phyloP scores from a whole-genome alignment of 2,888 invertebrate genomes.

The Drosophila leonis region DNA sequence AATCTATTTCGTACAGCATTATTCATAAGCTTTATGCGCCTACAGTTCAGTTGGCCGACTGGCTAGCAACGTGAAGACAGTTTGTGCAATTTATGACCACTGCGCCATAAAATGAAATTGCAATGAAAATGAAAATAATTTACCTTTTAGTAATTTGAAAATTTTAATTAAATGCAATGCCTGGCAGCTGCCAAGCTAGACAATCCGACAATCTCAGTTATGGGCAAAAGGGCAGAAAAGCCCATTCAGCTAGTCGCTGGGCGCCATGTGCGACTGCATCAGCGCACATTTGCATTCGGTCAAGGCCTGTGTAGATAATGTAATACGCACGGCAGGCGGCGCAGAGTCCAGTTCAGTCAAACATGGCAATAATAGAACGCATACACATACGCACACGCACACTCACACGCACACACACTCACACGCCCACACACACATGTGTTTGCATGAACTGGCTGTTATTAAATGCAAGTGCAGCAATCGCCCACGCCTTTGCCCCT shows the following conservation, averaged over 20 bases:
- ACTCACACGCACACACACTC: slow-evolving; percentile 3
- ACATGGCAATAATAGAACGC: slow-evolving; percentile 44
- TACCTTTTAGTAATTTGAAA: slow-evolving; percentile 70
- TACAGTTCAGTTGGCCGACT: slow-evolving; percentile 5
- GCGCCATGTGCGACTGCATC: slow-evolving; percentile 36
- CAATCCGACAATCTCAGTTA: slow-evolving; percentile 42
- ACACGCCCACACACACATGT: slow-evolving; percentile 7
- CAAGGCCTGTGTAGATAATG: slow-evolving; percentile 40
- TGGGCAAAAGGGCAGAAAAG: slow-evolving; percentile 14
- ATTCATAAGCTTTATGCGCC: slow-evolving; percentile 26
- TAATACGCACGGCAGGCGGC: slow-evolving; percentile 33
- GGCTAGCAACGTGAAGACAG: slow-evolving; percentile 37
- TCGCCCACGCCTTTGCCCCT: slow-evolving; percentile 1
- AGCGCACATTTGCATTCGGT: slow-evolving; percentile 37
- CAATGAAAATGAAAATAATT: slow-evolving; percentile 53
- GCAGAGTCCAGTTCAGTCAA: slow-evolving; percentile 23
- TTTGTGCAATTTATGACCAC: slow-evolving; percentile 50
- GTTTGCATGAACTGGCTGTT: slow-evolving; percentile 38
- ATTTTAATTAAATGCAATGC: slow-evolving; percentile 73
- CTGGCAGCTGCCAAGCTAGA: slow-evolving; percentile 29
- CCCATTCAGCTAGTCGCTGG: slow-evolving; percentile 4
- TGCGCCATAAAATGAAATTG: slow-evolving; percentile 42
- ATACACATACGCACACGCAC: slow-evolving; percentile 15
- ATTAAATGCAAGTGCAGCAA: slow-evolving; percentile 72
- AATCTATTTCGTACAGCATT: slow-evolving; percentile 24